These are phyloP conservation scores for Nyctereutes procyonoides DNA, from an alignment of 2,113 vertebrate species.

Conservation along the genomic window DNA sequence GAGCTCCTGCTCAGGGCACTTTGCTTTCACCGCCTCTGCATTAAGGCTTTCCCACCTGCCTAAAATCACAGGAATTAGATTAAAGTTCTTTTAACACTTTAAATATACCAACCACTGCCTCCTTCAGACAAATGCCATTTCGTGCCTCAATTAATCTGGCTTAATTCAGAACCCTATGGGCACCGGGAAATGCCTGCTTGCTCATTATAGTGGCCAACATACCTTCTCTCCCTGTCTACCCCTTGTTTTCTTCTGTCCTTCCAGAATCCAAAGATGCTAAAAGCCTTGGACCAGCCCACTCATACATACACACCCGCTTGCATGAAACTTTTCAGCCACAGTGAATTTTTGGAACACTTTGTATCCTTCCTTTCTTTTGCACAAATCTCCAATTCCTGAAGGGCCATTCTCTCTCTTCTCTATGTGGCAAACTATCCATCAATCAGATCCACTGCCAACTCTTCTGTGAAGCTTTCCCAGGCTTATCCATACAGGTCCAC, in stretches of 20 bases:
- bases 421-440: not conserved
- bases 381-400: not conserved
- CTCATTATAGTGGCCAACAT: not conserved
- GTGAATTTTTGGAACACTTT: not conserved
- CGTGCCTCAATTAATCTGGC: not conserved
- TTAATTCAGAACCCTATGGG: not conserved
- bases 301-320: accelerated
- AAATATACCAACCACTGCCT: not conserved
- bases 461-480: not conserved
- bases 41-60: slow-evolving; percentile 35
- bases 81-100: slow-evolving; percentile 35
- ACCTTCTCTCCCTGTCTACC: not conserved
- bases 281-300: not conserved
- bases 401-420: not conserved
- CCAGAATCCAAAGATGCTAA: not conserved
- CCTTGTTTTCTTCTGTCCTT: not conserved
- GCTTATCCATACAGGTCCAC: not conserved
- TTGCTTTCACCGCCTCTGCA: not conserved
- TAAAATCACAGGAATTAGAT: slow-evolving; percentile 45
- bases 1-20: not conserved
- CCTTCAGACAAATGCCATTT: not conserved
- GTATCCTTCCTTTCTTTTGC: not conserved
- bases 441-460: not conserved
- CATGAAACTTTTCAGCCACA: not conserved
- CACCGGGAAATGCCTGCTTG: not conserved